Evolutionary conservation across 1,140 invertebrate genomes (phyloP).

Genomic region (Drosophila leontia): DNA sequence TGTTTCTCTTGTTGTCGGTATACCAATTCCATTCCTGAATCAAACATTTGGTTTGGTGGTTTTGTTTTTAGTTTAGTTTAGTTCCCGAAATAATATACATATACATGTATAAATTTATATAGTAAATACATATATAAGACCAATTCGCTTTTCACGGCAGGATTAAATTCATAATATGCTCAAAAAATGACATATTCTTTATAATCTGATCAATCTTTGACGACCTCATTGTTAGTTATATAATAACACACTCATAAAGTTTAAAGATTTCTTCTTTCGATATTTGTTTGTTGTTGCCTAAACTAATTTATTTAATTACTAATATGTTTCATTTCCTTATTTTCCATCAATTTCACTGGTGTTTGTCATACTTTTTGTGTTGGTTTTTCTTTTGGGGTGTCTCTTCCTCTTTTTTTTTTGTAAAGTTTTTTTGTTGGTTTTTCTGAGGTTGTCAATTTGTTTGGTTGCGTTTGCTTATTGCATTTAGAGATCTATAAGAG

Average conservation of each 20-base stretch:
- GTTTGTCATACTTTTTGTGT: slow-evolving; percentile 27
- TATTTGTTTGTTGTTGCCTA: slow-evolving; percentile 56
- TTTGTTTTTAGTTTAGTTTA: slow-evolving; percentile 70
- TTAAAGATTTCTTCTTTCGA: slow-evolving; percentile 48
- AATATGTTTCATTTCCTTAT: slow-evolving; percentile 62
- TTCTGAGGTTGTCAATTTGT: slow-evolving; percentile 14
- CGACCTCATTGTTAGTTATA: slow-evolving; percentile 39
- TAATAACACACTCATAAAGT: slow-evolving; percentile 68
- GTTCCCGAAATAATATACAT: slow-evolving; percentile 57
- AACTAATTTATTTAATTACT: slow-evolving; percentile 64
- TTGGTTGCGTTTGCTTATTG: slow-evolving; percentile 29
- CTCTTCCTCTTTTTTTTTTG: slow-evolving; percentile 28
- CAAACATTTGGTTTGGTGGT: slow-evolving; percentile 70
- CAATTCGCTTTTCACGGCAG: slow-evolving; percentile 80
- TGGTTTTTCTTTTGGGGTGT: not conserved
- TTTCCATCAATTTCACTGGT: slow-evolving; percentile 53
- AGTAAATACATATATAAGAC: slow-evolving; percentile 65
- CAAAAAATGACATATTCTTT: slow-evolving; percentile 69
- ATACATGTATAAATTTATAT: slow-evolving; percentile 48
- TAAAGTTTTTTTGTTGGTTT: slow-evolving; percentile 23
- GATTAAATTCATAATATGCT: slow-evolving; percentile 78
- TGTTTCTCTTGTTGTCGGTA: slow-evolving; percentile 42
- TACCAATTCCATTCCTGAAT: slow-evolving; percentile 70
- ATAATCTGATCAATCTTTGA: slow-evolving; percentile 39
- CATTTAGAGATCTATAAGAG: slow-evolving; percentile 82